Evolutionary conservation across 2,888 invertebrate species (phyloP).

Genomic region (Macrophya annulata): DNA sequence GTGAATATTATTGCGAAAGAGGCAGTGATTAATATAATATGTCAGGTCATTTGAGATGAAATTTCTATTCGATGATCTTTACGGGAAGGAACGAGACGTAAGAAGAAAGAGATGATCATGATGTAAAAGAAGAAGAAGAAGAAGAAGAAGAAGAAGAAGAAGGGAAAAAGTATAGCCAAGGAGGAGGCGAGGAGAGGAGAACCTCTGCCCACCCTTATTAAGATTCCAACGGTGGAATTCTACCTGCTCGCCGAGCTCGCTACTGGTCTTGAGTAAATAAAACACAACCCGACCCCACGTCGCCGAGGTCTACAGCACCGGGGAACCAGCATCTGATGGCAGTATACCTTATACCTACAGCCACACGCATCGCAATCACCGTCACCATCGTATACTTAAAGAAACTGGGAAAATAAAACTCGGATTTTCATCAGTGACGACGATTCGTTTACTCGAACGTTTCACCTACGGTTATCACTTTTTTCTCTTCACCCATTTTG

Average conservation of each 20-base stretch:
- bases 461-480: too few relatives aligned
- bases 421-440: background rate
- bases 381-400: constrained; percentile 17
- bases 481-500: too few relatives aligned
- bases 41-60: constrained; percentile 48
- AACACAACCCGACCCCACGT: constrained; percentile 75
- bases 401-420: background rate
- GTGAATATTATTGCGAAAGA: too few relatives aligned
- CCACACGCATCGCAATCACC: constrained; percentile 37
- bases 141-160: background rate
- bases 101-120: background rate
- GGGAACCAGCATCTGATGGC: constrained; percentile 51
- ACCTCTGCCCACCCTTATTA: constrained; percentile 79
- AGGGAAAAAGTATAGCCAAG: background rate
- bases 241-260: constrained; percentile 77
- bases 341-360: background rate
- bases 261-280: constrained; percentile 80
- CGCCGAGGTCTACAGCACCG: constrained; percentile 67
- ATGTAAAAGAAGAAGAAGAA: background rate
- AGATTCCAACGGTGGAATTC: constrained; percentile 79
- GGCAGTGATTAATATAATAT: too few relatives aligned
- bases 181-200: constrained; percentile 64
- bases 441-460: too few relatives aligned
- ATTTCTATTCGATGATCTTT: constrained; percentile 62
- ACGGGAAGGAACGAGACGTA: constrained; percentile 12